phyloP scores from a whole-genome alignment of 2,797 vertebrate genomes.

The Semaprochilodus insignis region DNA sequence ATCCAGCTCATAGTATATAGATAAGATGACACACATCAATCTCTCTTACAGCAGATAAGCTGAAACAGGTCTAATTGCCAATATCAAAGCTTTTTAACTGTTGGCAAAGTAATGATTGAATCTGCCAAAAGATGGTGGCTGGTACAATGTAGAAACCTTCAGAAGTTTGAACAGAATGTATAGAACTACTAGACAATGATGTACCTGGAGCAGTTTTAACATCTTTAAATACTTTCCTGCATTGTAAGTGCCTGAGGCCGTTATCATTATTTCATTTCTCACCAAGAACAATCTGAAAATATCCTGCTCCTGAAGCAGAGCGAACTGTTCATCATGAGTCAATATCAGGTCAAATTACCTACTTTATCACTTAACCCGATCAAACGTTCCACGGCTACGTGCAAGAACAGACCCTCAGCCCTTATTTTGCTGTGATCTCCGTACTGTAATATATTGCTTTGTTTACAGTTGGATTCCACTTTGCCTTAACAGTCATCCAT shows the following conservation, averaged over 20 bases:
- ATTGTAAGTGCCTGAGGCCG: neutral
- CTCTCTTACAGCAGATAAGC: no score
- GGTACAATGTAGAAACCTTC: neutral
- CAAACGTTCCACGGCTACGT: slow-evolving; percentile 7
- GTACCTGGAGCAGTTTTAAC: neutral
- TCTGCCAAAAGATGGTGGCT: neutral
- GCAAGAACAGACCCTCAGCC: slow-evolving; percentile 9
- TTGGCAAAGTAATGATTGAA: no score
- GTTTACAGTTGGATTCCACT: slow-evolving; percentile 70
- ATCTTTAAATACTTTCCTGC: neutral
- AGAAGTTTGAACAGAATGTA: neutral
- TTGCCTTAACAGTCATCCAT: slow-evolving; percentile 81
- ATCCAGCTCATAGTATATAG: no score
- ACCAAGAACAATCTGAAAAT: neutral
- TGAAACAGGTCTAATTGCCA: neutral
- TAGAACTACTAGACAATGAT: neutral
- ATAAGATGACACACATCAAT: no score
- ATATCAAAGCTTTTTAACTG: neutral
- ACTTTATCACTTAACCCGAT: slow-evolving; percentile 35
- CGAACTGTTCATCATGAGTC: slow-evolving; percentile 11
- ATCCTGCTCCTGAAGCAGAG: slow-evolving; percentile 1
- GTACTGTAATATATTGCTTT: slow-evolving; percentile 74
- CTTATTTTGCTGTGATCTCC: slow-evolving; percentile 38
- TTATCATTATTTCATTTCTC: neutral
- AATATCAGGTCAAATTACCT: slow-evolving; percentile 20